These are phyloP conservation scores for Drosophila neocordata DNA, from an alignment of 1,140 invertebrate species.

Conservation along the genomic window DNA sequence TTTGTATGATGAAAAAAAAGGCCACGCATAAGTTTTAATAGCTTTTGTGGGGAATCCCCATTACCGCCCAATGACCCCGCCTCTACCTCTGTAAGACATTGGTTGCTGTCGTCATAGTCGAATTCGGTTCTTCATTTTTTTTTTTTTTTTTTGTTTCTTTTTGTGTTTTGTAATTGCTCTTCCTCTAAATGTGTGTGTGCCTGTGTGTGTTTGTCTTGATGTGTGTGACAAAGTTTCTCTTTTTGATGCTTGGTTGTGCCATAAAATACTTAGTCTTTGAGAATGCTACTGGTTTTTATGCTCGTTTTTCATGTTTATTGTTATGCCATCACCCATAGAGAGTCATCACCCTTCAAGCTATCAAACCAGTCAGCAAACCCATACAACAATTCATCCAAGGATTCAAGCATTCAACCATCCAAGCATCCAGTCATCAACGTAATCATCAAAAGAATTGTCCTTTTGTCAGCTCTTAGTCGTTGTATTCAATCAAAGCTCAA, in stretches of 20 bases:
- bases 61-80: neutral
- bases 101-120: constrained; percentile 35
- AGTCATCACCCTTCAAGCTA: constrained; percentile 10
- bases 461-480: constrained; percentile 30
- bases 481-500: constrained; percentile 66
- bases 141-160: constrained; percentile 39
- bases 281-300: constrained; percentile 66
- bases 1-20: constrained; percentile 7
- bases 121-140: constrained; percentile 36
- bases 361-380: neutral
- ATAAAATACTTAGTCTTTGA: constrained; percentile 68
- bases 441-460: constrained; percentile 51
- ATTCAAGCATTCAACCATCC: neutral
- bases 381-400: neutral
- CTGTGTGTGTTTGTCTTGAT: neutral
- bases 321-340: constrained; percentile 59
- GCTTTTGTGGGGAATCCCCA: constrained; percentile 42
- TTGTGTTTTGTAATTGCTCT: constrained; percentile 59
- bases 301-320: constrained; percentile 68
- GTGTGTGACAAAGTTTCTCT: constrained; percentile 66
- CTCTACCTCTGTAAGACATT: too few species aligned
- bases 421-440: constrained; percentile 29
- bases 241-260: constrained; percentile 54
- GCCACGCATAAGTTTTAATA: constrained; percentile 73
- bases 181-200: constrained; percentile 3